Evolutionary conservation across 1,140 invertebrate species (phyloP), one percentile per base, ranked within the genome.

Genomic region (Plectrocnemia conspersa): DNA sequence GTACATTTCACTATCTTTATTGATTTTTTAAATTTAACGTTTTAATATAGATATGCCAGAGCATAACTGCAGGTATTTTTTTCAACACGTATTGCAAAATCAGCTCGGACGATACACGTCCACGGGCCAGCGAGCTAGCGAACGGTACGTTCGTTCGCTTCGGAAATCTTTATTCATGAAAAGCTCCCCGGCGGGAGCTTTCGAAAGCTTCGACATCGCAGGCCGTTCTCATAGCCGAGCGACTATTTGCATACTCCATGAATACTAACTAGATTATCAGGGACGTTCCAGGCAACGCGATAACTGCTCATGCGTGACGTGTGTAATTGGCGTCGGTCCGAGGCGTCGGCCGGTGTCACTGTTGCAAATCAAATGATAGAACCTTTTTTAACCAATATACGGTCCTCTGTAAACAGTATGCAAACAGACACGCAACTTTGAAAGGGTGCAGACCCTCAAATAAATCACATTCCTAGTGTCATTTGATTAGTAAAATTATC

Each of bases 201-300:
- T 19, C 19, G 21, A 15, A 21, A 4, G 2, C 13, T 11, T 23
- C 15, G 16, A 2, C 6, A 18, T 19, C 10, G 41, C 6, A 7
- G 52, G 41, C 46, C 23, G 48, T 29, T 42, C 21, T 25, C 36
- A 42, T 13, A 44, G 24, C 9, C n/a, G 24, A 23, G 32, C 44
- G 27, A 13, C 13, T 45, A 61, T 61, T 61, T 61, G 58, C 58
- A 61, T 61, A 61, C 29, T 49, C 47, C 58, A 61, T 61, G 58
- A 61, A 61, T 61, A 61, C 54, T 57, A 61, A 61, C 58, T 22
- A 59, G 53, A 59, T 59, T 59, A 59, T 54, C 52, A 33, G 9
- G 44, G 52, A 45, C 36, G 24, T 45, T 56, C 45, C 54, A 29
- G 38, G 41, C 36, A n/a, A 46, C 18, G 52, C 41, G 53, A 29